Percentiles rank a stretch among this genome's conserved stretches.
phyloP scores from a whole-genome alignment of 2,113 vertebrate species.

The Lucifuga dentata region DNA sequence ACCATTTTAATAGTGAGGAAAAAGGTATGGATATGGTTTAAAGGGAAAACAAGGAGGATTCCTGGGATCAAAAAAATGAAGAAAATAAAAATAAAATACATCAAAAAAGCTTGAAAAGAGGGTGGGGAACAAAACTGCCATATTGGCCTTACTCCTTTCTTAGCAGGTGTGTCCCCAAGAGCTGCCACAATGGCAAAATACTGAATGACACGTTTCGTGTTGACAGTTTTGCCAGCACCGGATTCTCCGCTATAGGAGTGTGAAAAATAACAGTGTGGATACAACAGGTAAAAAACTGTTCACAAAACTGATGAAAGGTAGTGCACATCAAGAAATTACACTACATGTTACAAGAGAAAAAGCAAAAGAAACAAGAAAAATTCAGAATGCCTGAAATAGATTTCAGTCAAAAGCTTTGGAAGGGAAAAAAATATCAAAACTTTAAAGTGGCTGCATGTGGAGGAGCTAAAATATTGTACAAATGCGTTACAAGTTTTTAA shows the following conservation, averaged over 20 bases:
- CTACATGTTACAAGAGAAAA: slow-evolving; percentile 27
- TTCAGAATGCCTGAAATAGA: background rate
- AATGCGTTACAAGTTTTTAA: background rate
- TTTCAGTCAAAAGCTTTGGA: slow-evolving; percentile 22
- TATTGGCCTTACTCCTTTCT: slow-evolving; percentile 85
- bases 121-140: slow-evolving; percentile 69
- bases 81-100: slow-evolving; percentile 53
- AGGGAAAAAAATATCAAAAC: slow-evolving; percentile 1
- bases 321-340: slow-evolving; percentile 23
- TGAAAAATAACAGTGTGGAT: slow-evolving; percentile 78
- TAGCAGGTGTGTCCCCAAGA: slow-evolving; percentile 90
- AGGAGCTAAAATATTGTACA: slow-evolving; percentile 3
- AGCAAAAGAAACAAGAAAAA: slow-evolving; percentile 20
- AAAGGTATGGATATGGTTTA: slow-evolving; percentile 57
- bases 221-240: slow-evolving; percentile 98
- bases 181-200: slow-evolving; percentile 98
- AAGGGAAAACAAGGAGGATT: slow-evolving; percentile 58
- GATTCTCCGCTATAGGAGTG: slow-evolving; percentile 93
- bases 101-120: slow-evolving; percentile 54
- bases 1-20: slow-evolving; percentile 54
- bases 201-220: slow-evolving; percentile 98
- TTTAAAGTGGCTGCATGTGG: slow-evolving; percentile 14
- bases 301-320: slow-evolving; percentile 45
- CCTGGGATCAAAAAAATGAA: slow-evolving; percentile 52
- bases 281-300: slow-evolving; percentile 58